Evolutionary conservation across 2,888 invertebrate genomes (phyloP).

Genomic region (Amiota minor): DNA sequence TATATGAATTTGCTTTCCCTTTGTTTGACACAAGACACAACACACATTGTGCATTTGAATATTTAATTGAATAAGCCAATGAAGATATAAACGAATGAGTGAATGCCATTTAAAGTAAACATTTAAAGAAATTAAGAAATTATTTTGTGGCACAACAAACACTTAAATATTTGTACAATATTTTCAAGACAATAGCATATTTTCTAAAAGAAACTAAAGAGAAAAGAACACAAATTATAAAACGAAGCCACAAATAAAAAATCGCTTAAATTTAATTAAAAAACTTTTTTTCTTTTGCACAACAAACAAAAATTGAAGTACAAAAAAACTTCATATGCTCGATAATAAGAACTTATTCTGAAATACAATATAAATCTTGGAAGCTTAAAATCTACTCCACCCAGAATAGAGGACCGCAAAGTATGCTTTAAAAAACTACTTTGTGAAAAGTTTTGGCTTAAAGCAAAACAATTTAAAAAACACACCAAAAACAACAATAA

Average conservation of each 20-base stretch:
- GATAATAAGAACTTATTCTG: not conserved
- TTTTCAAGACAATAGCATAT: too few species aligned
- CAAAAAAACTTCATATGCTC: not conserved
- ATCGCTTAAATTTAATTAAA: slow-evolving; percentile 16
- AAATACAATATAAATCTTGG: slow-evolving; percentile 16
- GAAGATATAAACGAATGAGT: too few species aligned
- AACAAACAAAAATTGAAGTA: not conserved
- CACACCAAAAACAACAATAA: slow-evolving; percentile 19
- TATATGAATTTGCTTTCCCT: too few species aligned
- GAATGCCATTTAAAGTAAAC: too few species aligned
- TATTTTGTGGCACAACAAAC: too few species aligned
- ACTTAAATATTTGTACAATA: too few species aligned
- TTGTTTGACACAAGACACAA: too few species aligned
- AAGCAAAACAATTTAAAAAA: slow-evolving; percentile 2
- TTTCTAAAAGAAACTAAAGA: too few species aligned
- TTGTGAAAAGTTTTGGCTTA: slow-evolving; percentile 2
- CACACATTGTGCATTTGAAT: too few species aligned
- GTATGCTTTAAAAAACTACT: slow-evolving; percentile 20
- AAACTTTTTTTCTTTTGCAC: not conserved
- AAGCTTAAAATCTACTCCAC: slow-evolving; percentile 4
- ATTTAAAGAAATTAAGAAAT: too few species aligned
- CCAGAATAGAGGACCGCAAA: not conserved
- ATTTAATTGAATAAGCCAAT: too few species aligned
- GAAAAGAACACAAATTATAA: too few species aligned
- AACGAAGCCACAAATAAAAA: not conserved